Evolutionary conservation across 2,113 vertebrate genomes (phyloP).

Genomic region (Notarius quadriscutis): DNA sequence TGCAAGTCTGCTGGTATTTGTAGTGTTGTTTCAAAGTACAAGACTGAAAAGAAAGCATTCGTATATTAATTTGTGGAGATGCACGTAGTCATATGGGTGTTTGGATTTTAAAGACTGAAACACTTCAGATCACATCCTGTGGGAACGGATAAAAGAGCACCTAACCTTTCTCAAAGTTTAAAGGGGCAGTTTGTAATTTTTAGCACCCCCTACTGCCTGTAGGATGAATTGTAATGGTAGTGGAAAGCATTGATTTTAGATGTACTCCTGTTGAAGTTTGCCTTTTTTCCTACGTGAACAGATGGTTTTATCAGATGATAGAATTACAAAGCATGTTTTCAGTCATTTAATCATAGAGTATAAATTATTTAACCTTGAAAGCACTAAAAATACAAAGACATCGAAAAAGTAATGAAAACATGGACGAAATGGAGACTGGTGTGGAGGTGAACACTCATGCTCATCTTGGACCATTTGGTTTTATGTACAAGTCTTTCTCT

Average conservation of each 20-base stretch:
- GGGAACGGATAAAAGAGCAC: neutral
- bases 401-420: neutral
- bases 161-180: neutral
- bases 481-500: too few relatives aligned
- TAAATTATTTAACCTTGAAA: neutral
- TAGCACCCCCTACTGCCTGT: neutral
- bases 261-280: neutral
- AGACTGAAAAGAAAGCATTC: neutral
- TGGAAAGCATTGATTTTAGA: neutral
- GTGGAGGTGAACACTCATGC: too few relatives aligned
- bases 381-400: neutral
- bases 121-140: neutral
- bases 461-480: too few relatives aligned
- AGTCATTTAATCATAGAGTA: neutral
- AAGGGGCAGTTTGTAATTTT: neutral
- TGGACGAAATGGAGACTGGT: too few relatives aligned
- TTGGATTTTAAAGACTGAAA: neutral
- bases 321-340: neutral
- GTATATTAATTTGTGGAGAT: neutral
- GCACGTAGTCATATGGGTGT: neutral
- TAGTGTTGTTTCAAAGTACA: neutral
- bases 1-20: neutral
- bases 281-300: neutral
- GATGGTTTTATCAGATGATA: neutral
- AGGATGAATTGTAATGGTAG: neutral